Base-by-base conservation (phyloP, 2,797 vertebrate species). In the Falco rusticolus region DNA sequence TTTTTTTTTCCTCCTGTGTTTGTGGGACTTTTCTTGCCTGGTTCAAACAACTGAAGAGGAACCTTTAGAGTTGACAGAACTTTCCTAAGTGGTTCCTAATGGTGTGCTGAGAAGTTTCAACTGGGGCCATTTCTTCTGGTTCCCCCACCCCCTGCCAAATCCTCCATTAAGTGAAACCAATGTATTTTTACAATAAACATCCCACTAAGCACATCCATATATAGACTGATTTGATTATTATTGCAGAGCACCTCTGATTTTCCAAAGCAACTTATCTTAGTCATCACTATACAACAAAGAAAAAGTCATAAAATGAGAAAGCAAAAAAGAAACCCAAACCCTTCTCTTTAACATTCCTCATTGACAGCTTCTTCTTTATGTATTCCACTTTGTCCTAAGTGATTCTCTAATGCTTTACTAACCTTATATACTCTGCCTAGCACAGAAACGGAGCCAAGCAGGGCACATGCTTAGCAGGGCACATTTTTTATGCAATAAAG, bases 241-340 rank as follows among this genome's bases (percentile, higher is more conserved):
- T 89, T 94, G 60, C 83, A 88, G 87, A 84, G 16, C 70, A 82
- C 75, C 51, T 74, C 84, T 37, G 39, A 80, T 92, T 96, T 97
- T 94, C 89, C 92, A 94, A 84, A 87, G 84, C 60, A 93, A 89
- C 70, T 85, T 95, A 61, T 92, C 75, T 93, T 70, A 89, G 60
- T 84, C 90, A 93, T 89, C 74, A 53, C 63, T n/a, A n/a, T 53
- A 80, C 45, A 89, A 53, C 51, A 80, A 18, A 84, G 77, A 89
- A 82, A 43, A 87, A 95, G 90, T 24, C 57, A 82, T 79, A 94
- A 94, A 95, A 82, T 33, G 14, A 70, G 68, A 94, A 95, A 90
- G 53, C 29, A 81, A 71, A 85, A 91, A 83, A 84, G 86, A 96
- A 94, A 96, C 84, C 90, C 48, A 94, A 94, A 95, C 4, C 78